Evolutionary conservation across 2,797 vertebrate species (phyloP), one percentile per base, ranked within the genome.

Genomic region (Falco concolor): DNA sequence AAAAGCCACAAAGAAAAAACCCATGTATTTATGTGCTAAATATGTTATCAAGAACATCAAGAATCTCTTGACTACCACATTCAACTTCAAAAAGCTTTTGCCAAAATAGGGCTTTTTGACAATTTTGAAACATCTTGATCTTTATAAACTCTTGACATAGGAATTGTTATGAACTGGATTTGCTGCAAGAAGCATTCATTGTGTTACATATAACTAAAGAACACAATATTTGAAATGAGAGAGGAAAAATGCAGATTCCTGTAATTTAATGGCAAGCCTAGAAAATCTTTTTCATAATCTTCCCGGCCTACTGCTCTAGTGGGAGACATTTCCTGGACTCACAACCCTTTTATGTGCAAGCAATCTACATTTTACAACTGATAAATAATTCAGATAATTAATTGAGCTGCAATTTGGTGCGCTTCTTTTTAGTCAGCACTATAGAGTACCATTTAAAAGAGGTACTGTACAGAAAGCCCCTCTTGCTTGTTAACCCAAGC

Each of bases 301-400:
- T 97, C 92, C 95, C 72, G 1, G 67, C 78, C 94, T 94, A 69
- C 77, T 90, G 87, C 92, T 94, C 94, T 94, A 94, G 81, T 92
- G 95, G 95, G 96, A 97, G 84, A 92, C 84, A 96, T 95, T 96
- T 97, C 95, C 90, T 90, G 86, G 91, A 96, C 89, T 88, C 77
- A 40, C 78, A 96, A 85, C 40, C 91, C 95, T 95, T 97, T 97
- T 84, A 95, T 81, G 87, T 91, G 77, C 80, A 91, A 94, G 93
- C 89, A 95, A 93, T 96, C 96, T 88, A 92, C 83, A 76, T 96
- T 97, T 96, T 95, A 97, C 95, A 94, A 76, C 94, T 94, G 86
- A 94, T 97, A 97, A 97, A 97, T 97, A 97, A 97, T 97, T 97
- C 90, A 97, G 73, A 59, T 94, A 97, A 97, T 97, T 96, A 96